A percentile compares a stretch with the other conserved stretches of the same genome.
Evolutionary conservation across 2,888 invertebrate species (phyloP).

Genomic region (Automeris io): DNA sequence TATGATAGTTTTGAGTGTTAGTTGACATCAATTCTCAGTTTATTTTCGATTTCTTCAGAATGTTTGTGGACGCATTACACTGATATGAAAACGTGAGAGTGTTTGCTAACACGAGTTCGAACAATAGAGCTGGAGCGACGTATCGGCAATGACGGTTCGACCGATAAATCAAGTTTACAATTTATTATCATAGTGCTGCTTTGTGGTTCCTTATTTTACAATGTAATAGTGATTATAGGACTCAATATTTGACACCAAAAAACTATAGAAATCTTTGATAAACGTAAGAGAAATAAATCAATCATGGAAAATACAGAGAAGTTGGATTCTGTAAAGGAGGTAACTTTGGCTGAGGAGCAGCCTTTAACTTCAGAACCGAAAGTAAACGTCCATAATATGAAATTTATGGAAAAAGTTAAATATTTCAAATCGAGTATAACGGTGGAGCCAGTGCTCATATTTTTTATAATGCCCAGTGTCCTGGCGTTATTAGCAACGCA

Average conservation of each 20-base stretch:
- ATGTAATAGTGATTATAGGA: slow-evolving; percentile 26
- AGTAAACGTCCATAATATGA: slow-evolving; percentile 42
- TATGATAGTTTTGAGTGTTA: slow-evolving; percentile 36
- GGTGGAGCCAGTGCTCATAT: slow-evolving; percentile 80
- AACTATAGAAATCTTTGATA: slow-evolving; percentile 7
- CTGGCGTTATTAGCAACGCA: slow-evolving; percentile 86
- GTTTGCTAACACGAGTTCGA: slow-evolving; percentile 50
- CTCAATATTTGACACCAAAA: neutral
- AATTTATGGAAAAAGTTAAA: slow-evolving; percentile 59
- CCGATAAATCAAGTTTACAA: slow-evolving; percentile 35
- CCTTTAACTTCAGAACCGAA: slow-evolving; percentile 45
- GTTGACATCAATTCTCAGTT: slow-evolving; percentile 36
- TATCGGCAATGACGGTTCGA: slow-evolving; percentile 26
- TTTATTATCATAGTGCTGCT: slow-evolving; percentile 34
- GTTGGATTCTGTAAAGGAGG: slow-evolving; percentile 23
- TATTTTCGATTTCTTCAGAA: slow-evolving; percentile 46
- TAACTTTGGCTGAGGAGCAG: slow-evolving; percentile 39
- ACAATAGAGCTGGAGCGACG: slow-evolving; percentile 48
- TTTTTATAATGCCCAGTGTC: slow-evolving; percentile 81
- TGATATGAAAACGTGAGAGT: slow-evolving; percentile 63
- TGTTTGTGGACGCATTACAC: slow-evolving; percentile 55
- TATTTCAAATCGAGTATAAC: slow-evolving; percentile 76
- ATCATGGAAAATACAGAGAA: slow-evolving; percentile 38
- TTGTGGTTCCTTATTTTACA: slow-evolving; percentile 28
- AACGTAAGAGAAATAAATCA: slow-evolving; percentile 14